These are phyloP conservation scores for Brenthis daphne DNA, from an alignment of 2,888 invertebrate genomes.

Conservation along the genomic window DNA sequence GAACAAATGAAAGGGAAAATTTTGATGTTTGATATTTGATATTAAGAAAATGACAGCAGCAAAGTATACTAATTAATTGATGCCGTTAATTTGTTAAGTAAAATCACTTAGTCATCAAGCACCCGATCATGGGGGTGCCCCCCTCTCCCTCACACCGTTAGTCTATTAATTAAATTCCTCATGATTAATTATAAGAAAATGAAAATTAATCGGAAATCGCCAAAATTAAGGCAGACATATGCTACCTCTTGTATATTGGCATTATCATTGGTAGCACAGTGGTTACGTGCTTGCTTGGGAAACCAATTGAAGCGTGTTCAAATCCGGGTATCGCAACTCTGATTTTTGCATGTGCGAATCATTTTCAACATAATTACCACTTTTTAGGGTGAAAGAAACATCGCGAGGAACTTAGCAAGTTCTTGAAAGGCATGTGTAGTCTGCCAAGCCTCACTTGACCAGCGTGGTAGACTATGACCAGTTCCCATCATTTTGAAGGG, in stretches of 20 bases:
- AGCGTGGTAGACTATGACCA: too few relatives aligned
- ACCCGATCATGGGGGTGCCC: conserved; percentile 29
- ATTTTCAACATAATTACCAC: too few relatives aligned
- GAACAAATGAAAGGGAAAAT: conserved; percentile 5
- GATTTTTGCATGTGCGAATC: too few relatives aligned
- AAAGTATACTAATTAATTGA: conserved; percentile 40
- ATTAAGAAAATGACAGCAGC: conserved; percentile 28
- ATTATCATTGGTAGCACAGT: too few relatives aligned
- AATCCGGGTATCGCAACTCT: too few relatives aligned
- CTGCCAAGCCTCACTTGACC: too few relatives aligned
- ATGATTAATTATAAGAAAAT: conserved; percentile 78
- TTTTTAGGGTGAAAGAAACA: too few relatives aligned
- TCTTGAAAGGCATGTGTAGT: too few relatives aligned
- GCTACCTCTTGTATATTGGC: background rate
- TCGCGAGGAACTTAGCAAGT: too few relatives aligned
- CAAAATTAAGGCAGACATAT: conserved; percentile 46
- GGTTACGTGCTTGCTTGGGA: too few relatives aligned
- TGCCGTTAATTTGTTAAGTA: conserved; percentile 61
- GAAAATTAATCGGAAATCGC: conserved; percentile 71
- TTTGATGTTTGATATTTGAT: conserved; percentile 16
- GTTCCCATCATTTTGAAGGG: too few relatives aligned
- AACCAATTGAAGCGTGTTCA: too few relatives aligned
- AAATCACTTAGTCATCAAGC: conserved; percentile 65
- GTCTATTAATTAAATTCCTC: conserved; percentile 77
- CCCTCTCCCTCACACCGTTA: conserved; percentile 50